Base-by-base conservation (phyloP, 2,113 vertebrate species). In the Eulacestoma nigropectus region DNA sequence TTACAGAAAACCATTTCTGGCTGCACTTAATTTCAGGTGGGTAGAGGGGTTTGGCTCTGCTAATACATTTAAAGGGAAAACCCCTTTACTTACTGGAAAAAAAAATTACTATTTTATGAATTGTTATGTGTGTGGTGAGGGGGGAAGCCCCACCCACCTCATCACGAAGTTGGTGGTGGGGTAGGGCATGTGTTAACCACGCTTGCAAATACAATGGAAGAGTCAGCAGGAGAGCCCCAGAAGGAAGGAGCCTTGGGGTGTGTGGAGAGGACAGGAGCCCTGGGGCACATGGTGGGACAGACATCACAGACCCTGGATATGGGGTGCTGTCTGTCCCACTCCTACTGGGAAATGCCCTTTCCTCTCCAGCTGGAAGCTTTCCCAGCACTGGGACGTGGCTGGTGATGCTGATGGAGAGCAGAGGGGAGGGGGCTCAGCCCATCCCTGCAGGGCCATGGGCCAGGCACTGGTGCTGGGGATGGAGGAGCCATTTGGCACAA, bases 11-110 rank as follows among this genome's bases (percentile, higher is more conserved):
- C 26, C 47, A 30, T 82, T 96, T 96, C 82, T 93, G 94, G 84
- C 97, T 97, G 97, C 90, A 92, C 95, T 95, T 86, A 91, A 81
- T 93, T 87, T 50, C 4, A 12, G 67, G 72, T 77, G 90, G 93
- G 94, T 89, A 87, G 77, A 90, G 75, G 83, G 59, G 78, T 92
- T 82, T 87, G 53, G 41, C 89, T 89, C 69, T 67, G 65, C 80
- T 87, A 80, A 50, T 86, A 53, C 42, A 25, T 78, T 91, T 59
- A 84, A 93, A 97, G 77, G 83, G 90, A 90, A 82, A 95, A 75
- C 44, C 35, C 52, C 59, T 62, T 84, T 89, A 87, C 42, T 84
- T 94, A 55, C 59, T 57, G 70, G 37, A 15, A 14, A 42, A 27
- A 73, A 22, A 29, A 30, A 27, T 62, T 84, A 52, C 25, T 90